Conservation (phyloP, 2,113 vertebrate species). For the Hemicordylus capensis region DNA sequence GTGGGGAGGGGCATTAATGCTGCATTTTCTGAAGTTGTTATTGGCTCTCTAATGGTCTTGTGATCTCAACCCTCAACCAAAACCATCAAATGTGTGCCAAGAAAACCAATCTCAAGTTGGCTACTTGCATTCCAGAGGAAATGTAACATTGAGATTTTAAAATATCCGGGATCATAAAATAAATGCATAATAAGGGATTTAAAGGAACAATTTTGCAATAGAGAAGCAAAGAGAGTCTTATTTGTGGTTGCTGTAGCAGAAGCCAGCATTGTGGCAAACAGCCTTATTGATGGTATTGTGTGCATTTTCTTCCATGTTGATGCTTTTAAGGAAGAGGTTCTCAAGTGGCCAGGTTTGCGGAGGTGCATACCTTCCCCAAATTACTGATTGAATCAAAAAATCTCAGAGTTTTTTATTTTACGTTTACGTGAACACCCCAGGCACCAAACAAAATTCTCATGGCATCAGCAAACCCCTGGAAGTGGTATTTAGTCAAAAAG, state of each 20-base stretch:
- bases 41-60: conserved; percentile 34
- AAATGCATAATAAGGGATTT: conserved; percentile 26
- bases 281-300: not conserved
- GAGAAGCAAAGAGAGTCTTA: not conserved
- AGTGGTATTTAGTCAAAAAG: not conserved
- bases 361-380: not conserved
- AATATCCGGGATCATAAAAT: conserved; percentile 29
- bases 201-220: no score
- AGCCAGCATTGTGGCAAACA: not conserved
- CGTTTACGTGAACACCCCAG: not conserved
- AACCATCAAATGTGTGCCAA: conserved; percentile 26
- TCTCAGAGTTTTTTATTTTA: not conserved
- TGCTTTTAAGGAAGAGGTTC: not conserved
- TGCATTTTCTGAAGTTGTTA: conserved; percentile 37
- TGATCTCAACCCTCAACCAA: conserved; percentile 17
- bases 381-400: not conserved
- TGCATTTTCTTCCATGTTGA: not conserved
- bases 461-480: not conserved
- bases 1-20: not conserved
- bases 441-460: not conserved
- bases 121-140: conserved; percentile 34
- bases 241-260: conserved; percentile 15
- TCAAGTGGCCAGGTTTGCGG: not conserved
- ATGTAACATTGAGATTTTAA: conserved; percentile 32
- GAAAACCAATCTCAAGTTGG: conserved; percentile 44